Base-by-base conservation (phyloP, 2,888 invertebrate species). In the Dolichomitus sp. region DNA sequence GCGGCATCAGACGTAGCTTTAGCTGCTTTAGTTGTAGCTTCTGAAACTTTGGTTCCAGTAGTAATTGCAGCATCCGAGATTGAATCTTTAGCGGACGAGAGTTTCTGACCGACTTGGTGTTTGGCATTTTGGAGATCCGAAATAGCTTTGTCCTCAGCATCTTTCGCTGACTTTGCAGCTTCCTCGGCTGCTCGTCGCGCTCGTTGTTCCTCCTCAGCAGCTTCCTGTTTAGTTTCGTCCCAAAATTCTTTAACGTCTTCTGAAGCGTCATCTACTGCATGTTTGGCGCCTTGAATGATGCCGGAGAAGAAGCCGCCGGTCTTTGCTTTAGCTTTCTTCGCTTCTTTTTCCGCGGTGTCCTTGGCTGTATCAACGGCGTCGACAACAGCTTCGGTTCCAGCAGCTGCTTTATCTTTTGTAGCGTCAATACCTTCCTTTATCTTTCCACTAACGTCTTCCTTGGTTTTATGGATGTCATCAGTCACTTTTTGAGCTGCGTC, bases 401-500 rank as follows among this genome's bases (percentile, higher is more conserved):
- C 79, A 0, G 17, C 40, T 0, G 83, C n/a, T 69, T 88, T 86
- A 4, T 84, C 85, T 11, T 86, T 86, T 0, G 80, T 27, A 2
- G 52, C 42, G 3, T 84, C 73, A 11, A 72, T 68, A 19, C 70
- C 81, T 0, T 69, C 84, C 4, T 87, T 79, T 0, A 72, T 57
- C 68, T 83, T 86, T 14, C 75, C 85, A 9, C 80, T 81, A 4
- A 77, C 30, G 23, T 33, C 66, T 4, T 86, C 80, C 69, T 80
- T 81, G 11, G 74, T 17, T 61, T 37, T 52, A 0, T 52, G 23
- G 75, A 89, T 68, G 57, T 87, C 48, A n/a, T 48, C 50, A 45
- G 66, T 30, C 4, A 86, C 1, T 23, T 82, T 80, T 6, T 80
- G 45, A 4, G 72, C 61, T 94, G 65, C 93, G 92, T 40, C 94